Evolutionary conservation across 2,888 invertebrate genomes (phyloP), one percentile per base, ranked within the genome.

Genomic region (Lasius fuliginosus): DNA sequence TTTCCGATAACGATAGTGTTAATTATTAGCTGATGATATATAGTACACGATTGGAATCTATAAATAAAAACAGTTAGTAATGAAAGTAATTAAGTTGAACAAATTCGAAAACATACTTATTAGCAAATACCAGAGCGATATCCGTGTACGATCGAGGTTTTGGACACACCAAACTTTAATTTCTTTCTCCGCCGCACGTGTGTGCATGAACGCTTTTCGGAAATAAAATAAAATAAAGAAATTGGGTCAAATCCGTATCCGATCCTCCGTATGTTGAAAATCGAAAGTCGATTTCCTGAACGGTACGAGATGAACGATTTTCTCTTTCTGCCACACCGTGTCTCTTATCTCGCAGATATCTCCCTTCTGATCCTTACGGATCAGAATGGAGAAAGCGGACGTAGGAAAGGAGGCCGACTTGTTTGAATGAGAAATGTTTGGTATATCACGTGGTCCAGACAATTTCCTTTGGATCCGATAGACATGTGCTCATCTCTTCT

Each of bases 361-460:
- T 86, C 58, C 86, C 86, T 62, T 68, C 82, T 68, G 86, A 90
- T 90, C 74, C 87, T 88, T 88, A 60, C 87, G 88, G 85, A 91
- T 91, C 88, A 87, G 85, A 90, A 84, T 83, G 91, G 93, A 92
- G 93, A 93, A 93, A 93, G 93, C 93, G 90, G 60, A 88, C 87
- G 84, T 81, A 83, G 85, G 91, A 92, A 93, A 92, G 88, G 91
- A 89, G 93, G 93, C 84, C 92, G 88, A 87, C 89, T 91, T 87
- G 90, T 92, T 92, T 92, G 89, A 91, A 91, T 90, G 91, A 90
- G 86, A 91, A 89, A 92, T 85, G 58, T 88, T 88, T 88, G 90
- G 85, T 85, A 85, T 79, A 73, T 69, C 85, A 53, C 49, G 67
- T 67, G 84, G 53, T 67, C 79, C 82, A 58, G 58, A 12, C 75